Evolutionary conservation across 2,888 invertebrate species (phyloP), one percentile per base, ranked within the genome.

Genomic region (Linyphia triangularis): DNA sequence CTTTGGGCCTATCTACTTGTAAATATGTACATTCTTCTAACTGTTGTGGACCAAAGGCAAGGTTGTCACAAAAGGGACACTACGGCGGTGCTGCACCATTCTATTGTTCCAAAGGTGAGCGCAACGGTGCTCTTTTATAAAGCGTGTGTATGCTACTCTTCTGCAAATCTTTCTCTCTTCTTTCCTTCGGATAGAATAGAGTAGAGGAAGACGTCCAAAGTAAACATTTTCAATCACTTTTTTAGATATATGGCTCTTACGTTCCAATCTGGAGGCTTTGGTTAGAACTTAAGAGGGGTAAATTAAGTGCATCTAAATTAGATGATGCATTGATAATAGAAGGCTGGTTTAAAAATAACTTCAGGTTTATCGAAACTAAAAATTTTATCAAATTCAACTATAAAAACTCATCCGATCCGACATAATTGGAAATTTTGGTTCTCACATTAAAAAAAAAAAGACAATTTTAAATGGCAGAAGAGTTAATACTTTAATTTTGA

Each of bases 101-200:
- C 70, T 40, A 40, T 26, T 22, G 30, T 67, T 59, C 59, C 33
- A 69, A 69, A 59, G 16, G 26, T 33, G 73, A 75, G 77, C 78
- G 61, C 40, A 6, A 51, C 24, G 78, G 69, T 85, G 78, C 85
- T 85, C 57, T 79, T 85, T 85, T 79, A 63, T 72, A 67, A 40
- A 22, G 6, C 33, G 22, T 70, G 84, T 75, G 67, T 30, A 26
- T 75, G 75, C 73, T 26, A 72, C 37, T 83, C 51, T 83, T 73
- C 65, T 22, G 72, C 73, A 28, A 59, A 65, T 65, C 63, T 57
- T 51, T 79, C 79, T 72, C 65, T 72, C 65, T 85, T 72, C 78
- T 72, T 63, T 79, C 85, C 85, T 65, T 79, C 33, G 79, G 79
- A 51, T 85, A 85, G 85, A 85, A 72, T 85, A 85, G 85, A 85